phyloP scores from a whole-genome alignment of 2,113 vertebrate species.

The Butorides virescens region DNA sequence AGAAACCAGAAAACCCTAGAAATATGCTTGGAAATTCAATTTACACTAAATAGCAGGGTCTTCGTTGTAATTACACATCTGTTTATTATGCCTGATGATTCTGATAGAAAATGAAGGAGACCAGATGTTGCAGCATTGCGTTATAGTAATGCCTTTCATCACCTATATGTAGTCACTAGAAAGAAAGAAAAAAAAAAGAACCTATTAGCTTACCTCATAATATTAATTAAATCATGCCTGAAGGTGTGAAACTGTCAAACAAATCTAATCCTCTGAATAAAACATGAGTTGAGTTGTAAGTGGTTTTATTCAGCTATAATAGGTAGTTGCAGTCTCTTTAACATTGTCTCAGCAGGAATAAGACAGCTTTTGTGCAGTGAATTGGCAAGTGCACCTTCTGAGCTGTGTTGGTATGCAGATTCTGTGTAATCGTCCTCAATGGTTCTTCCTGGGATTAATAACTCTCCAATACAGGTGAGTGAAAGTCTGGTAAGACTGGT shows the following conservation, averaged over 20 bases:
- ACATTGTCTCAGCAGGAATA: neutral
- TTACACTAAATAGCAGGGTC: neutral
- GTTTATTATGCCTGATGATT: neutral
- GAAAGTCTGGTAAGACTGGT: neutral
- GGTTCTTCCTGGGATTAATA: neutral
- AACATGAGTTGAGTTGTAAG: neutral
- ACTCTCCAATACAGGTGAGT: neutral
- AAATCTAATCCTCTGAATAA: neutral
- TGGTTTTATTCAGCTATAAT: neutral
- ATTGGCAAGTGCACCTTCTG: neutral
- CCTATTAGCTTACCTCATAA: neutral
- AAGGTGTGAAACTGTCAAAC: neutral
- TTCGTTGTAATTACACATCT: neutral
- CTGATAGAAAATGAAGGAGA: neutral
- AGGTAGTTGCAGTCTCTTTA: neutral
- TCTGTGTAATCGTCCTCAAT: neutral
- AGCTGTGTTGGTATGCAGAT: neutral
- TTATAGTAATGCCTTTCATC: neutral
- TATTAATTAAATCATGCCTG: neutral
- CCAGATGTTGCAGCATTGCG: neutral
- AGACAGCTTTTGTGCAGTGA: neutral
- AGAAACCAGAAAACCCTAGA: neutral
- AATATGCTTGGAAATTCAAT: neutral
- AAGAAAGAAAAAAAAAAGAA: neutral
- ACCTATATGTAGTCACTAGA: neutral